These are phyloP conservation scores for Proterorhinus semilunaris DNA, from an alignment of 2,113 vertebrate genomes.

Conservation along the genomic window DNA sequence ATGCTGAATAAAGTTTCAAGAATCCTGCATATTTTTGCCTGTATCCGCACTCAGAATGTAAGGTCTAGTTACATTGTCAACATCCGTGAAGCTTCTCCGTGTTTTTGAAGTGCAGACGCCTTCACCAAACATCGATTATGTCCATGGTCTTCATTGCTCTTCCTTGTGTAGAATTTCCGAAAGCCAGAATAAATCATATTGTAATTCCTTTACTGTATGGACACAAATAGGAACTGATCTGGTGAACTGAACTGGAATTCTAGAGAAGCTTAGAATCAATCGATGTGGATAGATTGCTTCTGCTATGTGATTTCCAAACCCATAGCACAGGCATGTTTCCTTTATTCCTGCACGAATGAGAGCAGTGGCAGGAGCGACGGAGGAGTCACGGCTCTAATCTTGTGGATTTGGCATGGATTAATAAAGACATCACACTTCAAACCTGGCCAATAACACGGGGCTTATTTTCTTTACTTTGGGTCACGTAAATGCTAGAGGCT, in stretches of 20 bases:
- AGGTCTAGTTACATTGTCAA: too few relatives aligned
- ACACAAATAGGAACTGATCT: neutral
- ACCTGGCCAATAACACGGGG: neutral
- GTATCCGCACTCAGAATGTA: too few relatives aligned
- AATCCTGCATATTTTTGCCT: too few relatives aligned
- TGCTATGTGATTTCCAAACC: neutral
- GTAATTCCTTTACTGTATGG: neutral
- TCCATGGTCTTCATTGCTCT: too few relatives aligned
- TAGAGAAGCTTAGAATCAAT: neutral
- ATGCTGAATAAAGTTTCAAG: too few relatives aligned
- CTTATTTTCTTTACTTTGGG: constrained; percentile 25
- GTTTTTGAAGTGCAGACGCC: too few relatives aligned
- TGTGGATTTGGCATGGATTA: constrained; percentile 43
- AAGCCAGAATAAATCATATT: too few relatives aligned
- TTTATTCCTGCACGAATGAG: neutral
- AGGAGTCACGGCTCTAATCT: constrained; percentile 34
- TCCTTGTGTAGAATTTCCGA: too few relatives aligned
- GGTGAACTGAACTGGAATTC: neutral
- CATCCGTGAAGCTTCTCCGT: too few relatives aligned
- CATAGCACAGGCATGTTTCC: neutral
- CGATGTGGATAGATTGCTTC: neutral
- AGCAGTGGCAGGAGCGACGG: constrained; percentile 1
- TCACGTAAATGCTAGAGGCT: constrained; percentile 51
- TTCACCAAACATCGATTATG: too few relatives aligned
- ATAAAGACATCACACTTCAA: constrained; percentile 31